Base-by-base conservation (phyloP, 2,888 invertebrate species). In the Cataglyphis cursor region DNA sequence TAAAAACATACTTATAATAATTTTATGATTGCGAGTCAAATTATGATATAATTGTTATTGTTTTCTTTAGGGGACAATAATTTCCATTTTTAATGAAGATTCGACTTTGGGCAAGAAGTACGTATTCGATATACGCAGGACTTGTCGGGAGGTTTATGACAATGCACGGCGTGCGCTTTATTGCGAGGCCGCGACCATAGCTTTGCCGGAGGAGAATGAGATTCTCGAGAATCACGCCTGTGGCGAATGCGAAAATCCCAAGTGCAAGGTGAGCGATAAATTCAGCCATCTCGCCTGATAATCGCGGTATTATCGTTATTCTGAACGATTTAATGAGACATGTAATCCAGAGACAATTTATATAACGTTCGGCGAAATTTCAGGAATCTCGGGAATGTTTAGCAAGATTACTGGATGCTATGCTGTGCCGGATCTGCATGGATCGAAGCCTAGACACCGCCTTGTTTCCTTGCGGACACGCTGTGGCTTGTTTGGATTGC, bases 71-170 rank as follows among this genome's bases (percentile, higher is more conserved):
- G 98, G 98, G 83, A 98, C 98, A 62, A 97, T 98, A 92, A 98
- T 97, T 82, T 98, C 98, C 6, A 97, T 98, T 94, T 98, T 98
- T 96, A 98, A 98, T 95, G 98, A 98, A 95, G 97, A 97, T 92
- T 97, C 98, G 64, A 97, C 97, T 10, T 95, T 98, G 72, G 98
- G 98, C 10, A 98, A 98, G 89, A 98, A 98, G 86, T 98, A 98
- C 95, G 98, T 98, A 88, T 98, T 98, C 95, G 98, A 98, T 95
- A 98, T 98, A 90, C 96, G 97, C 76, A 96, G 98, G 91, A 98
- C 98, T 59, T 98, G 98, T 91, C 96, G 98, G 89, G 98, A 98
- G 95, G 98, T 98, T 74, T 98, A 98, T 95, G 98, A 98, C 95
- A 97, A 98, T 93, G 98, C 98, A 0, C 96, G 98, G 1, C 96